A percentile compares a stretch with the other conserved stretches of the same genome.
These are phyloP conservation scores for Upupa epops DNA, from an alignment of 2,113 vertebrate species.

Conservation along the genomic window DNA sequence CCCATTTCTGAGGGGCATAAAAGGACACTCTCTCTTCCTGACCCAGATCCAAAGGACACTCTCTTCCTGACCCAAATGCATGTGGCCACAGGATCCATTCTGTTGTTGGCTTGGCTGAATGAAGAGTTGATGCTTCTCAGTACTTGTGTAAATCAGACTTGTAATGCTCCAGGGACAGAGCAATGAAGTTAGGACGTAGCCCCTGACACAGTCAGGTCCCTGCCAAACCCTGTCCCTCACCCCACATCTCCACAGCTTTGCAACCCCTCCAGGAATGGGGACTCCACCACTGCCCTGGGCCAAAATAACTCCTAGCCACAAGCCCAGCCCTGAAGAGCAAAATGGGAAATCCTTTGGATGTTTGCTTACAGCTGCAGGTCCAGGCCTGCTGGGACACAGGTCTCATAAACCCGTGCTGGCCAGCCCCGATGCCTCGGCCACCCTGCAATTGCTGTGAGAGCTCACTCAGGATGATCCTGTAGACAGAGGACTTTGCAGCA, in stretches of 20 bases:
- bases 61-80: neutral
- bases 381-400: neutral
- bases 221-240: neutral
- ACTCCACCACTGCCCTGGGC: neutral
- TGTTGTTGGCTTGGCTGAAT: neutral
- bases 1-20: fast-evolving
- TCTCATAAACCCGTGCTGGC: too few species aligned
- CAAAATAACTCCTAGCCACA: neutral
- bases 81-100: neutral
- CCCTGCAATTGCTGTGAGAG: too few species aligned
- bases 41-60: neutral
- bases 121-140: neutral
- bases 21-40: neutral
- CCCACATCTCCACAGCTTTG: neutral
- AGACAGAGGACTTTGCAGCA: too few species aligned
- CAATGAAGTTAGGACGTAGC: neutral
- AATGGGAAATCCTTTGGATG: neutral
- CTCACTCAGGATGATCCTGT: too few species aligned
- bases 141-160: neutral
- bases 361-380: neutral
- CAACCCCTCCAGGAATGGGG: too few species aligned
- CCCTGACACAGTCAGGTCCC: too few species aligned
- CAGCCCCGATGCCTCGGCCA: too few species aligned
- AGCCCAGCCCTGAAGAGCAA: neutral
- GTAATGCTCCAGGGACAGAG: neutral